Percentiles rank a stretch among this genome's conserved stretches.
phyloP scores from a whole-genome alignment of 2,888 invertebrate species.

The Asteroscopus sphinx region DNA sequence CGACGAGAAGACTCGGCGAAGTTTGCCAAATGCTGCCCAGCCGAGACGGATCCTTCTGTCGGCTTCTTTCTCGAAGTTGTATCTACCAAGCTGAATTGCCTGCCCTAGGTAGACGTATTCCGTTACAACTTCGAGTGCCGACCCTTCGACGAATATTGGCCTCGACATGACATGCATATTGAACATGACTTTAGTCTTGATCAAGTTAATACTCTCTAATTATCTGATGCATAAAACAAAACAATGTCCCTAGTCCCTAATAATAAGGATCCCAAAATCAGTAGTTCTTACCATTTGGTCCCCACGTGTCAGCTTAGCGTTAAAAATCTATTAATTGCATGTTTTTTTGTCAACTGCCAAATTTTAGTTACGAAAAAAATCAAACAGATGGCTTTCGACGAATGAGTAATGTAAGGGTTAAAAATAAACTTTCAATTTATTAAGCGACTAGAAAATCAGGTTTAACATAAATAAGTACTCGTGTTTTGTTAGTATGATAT shows the following conservation, averaged over 20 bases:
- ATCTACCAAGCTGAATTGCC: no score
- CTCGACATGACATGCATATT: no score
- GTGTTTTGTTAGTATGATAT: constrained; percentile 4
- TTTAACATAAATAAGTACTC: constrained; percentile 22
- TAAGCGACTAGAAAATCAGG: constrained; percentile 40
- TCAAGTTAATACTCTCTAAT: no score
- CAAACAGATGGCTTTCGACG: constrained; percentile 51
- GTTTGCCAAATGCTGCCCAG: no score
- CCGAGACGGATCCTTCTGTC: no score
- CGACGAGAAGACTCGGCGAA: no score
- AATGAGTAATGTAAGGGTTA: constrained; percentile 76
- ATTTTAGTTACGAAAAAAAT: constrained; percentile 59
- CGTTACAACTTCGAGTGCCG: no score
- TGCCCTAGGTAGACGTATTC: no score
- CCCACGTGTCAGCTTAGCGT: constrained; percentile 81
- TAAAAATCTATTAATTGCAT: constrained; percentile 77
- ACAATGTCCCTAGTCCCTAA: constrained; percentile 3
- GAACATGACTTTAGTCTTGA: no score
- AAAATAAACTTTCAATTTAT: constrained; percentile 63
- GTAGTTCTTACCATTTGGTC: constrained; percentile 79
- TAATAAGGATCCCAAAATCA: constrained; percentile 67
- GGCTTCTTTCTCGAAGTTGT: no score
- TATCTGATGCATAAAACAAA: constrained; percentile 5
- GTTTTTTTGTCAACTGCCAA: constrained; percentile 75
- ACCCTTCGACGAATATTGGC: no score